phyloP scores from a whole-genome alignment of 2,797 vertebrate species.

The Morelia viridis region DNA sequence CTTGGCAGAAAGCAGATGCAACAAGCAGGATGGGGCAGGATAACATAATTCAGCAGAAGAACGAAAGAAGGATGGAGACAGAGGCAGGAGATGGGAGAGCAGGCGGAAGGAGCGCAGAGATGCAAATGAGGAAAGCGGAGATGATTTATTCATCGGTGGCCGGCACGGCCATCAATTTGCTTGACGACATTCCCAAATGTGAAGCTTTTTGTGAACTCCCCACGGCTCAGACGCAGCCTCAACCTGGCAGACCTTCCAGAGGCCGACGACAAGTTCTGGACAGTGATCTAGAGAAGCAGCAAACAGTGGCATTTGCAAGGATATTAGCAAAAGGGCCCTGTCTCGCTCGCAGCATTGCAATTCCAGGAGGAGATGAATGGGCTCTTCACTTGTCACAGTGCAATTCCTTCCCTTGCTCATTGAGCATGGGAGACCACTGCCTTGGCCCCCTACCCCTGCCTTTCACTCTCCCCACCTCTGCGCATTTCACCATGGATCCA shows the following conservation, averaged over 20 bases:
- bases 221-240: conserved; percentile 47
- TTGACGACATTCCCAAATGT: conserved; percentile 54
- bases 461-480: conserved; percentile 45
- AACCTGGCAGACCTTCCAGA: conserved; percentile 53
- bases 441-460: conserved; percentile 30
- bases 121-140: not conserved
- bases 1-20: not conserved
- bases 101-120: not conserved
- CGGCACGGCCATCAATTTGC: conserved; percentile 43
- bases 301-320: conserved; percentile 58
- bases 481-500: conserved; percentile 68
- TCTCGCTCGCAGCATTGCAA: conserved; percentile 64
- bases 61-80: not conserved
- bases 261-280: conserved; percentile 56
- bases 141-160: conserved; percentile 29
- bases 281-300: conserved; percentile 54
- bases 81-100: conserved; percentile 11
- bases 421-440: conserved; percentile 65
- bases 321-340: conserved; percentile 67
- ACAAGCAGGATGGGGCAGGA: not conserved
- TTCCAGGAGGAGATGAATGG: conserved; percentile 63
- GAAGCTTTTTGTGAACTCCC: conserved; percentile 51
- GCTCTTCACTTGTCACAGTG: conserved; percentile 64
- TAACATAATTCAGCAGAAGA: not conserved
- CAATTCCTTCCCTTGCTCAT: conserved; percentile 63